Evolutionary conservation across 2,113 vertebrate species (phyloP).

Genomic region (Thinocorus orbignyianus): DNA sequence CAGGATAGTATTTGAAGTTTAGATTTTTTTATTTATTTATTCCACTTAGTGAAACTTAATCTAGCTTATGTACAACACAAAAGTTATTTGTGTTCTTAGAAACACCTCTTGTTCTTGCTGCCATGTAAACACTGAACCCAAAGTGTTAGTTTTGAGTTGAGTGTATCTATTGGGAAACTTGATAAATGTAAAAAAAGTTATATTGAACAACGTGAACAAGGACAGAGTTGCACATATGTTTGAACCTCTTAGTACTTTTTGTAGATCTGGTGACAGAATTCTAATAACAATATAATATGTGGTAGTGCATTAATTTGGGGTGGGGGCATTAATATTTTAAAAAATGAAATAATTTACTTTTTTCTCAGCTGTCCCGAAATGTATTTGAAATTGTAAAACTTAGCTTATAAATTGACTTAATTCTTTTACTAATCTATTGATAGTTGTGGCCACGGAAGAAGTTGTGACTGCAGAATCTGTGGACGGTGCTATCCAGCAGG

Average conservation of each 20-base stretch:
- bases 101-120: background rate
- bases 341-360: background rate
- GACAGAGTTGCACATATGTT: background rate
- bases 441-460: conserved; percentile 87
- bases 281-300: background rate
- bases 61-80: background rate
- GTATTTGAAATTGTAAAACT: background rate
- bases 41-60: background rate
- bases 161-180: background rate
- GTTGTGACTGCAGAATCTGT: conserved; percentile 88
- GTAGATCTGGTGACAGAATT: background rate
- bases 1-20: background rate
- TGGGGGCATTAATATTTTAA: background rate
- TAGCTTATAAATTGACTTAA: background rate
- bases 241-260: background rate
- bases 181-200: background rate
- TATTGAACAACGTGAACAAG: background rate
- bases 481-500: conserved; percentile 89
- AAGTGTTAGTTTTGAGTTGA: background rate
- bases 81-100: background rate
- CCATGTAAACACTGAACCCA: background rate
- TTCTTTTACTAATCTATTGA: conserved; percentile 11
- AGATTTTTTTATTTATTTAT: background rate
- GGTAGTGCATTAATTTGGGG: background rate
- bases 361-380: background rate